These are phyloP conservation scores for Arbacia lixula DNA, from an alignment of 53 echinoderm and acorn worm genomes.

Conservation along the genomic window DNA sequence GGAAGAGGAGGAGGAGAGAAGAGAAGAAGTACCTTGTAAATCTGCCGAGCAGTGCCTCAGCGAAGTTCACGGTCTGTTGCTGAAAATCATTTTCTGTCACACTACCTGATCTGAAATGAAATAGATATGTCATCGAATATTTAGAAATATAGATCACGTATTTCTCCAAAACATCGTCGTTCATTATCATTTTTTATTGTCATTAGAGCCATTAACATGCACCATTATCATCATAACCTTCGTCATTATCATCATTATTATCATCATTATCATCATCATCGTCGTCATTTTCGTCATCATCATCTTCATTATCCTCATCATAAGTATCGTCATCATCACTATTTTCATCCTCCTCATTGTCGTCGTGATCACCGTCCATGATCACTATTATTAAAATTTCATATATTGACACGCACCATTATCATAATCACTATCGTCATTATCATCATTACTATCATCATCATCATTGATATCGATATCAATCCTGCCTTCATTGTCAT, in stretches of 20 bases:
- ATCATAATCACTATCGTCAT: neutral
- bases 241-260: conserved; percentile 19
- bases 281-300: conserved; percentile 1
- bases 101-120: conserved; percentile 77
- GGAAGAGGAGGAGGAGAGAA: neutral
- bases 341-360: neutral
- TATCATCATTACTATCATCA: conserved; percentile 13
- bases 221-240: neutral
- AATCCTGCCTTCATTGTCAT: neutral
- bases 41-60: conserved; percentile 66
- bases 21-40: conserved; percentile 75
- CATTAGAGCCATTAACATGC: neutral
- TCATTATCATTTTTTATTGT: no score
- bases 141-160: neutral
- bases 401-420: no score
- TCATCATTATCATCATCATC: conserved; percentile 9
- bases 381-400: conserved; percentile 6
- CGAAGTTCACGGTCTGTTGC: conserved; percentile 93
- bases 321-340: conserved; percentile 23
- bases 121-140: neutral
- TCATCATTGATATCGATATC: neutral
- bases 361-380: neutral
- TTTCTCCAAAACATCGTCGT: no score
- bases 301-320: conserved; percentile 45
- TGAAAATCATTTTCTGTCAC: conserved; percentile 76